phyloP scores from a whole-genome alignment of 64 coral and sea anemone genomes.

The Dendronephthya gigantea region DNA sequence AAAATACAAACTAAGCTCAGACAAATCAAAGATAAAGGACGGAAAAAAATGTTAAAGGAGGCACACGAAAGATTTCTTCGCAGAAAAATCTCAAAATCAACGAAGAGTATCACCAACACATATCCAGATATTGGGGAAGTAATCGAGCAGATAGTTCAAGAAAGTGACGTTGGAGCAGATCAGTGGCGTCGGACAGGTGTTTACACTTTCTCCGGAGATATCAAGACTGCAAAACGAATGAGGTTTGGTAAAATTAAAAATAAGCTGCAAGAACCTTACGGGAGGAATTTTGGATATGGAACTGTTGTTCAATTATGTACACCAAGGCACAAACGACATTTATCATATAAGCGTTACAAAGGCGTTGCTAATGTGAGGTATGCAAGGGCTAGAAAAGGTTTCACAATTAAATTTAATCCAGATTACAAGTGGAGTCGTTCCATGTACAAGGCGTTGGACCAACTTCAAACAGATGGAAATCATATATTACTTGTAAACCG shows the following conservation, averaged over 20 bases:
- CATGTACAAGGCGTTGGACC: slow-evolving; percentile 27
- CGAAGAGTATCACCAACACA: background rate
- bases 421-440: background rate
- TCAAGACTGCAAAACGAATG: slow-evolving; percentile 22
- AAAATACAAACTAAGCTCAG: too few species aligned
- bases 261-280: slow-evolving; percentile 16
- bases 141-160: slow-evolving; percentile 23
- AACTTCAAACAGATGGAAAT: slow-evolving; percentile 46
- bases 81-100: background rate
- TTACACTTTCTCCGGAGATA: slow-evolving; percentile 29
- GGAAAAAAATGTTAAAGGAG: background rate
- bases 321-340: slow-evolving; percentile 3
- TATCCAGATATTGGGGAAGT: slow-evolving; percentile 25
- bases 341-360: background rate
- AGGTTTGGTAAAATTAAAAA: background rate
- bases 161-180: slow-evolving; percentile 26
- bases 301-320: slow-evolving; percentile 37
- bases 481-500: slow-evolving; percentile 41
- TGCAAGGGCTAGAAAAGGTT: background rate
- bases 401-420: background rate
- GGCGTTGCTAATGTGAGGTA: background rate
- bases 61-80: background rate
- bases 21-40: background rate
- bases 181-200: slow-evolving; percentile 34
- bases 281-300: slow-evolving; percentile 15